These are phyloP conservation scores for Tenthredo notha DNA, from an alignment of 2,888 invertebrate species.

Conservation along the genomic window DNA sequence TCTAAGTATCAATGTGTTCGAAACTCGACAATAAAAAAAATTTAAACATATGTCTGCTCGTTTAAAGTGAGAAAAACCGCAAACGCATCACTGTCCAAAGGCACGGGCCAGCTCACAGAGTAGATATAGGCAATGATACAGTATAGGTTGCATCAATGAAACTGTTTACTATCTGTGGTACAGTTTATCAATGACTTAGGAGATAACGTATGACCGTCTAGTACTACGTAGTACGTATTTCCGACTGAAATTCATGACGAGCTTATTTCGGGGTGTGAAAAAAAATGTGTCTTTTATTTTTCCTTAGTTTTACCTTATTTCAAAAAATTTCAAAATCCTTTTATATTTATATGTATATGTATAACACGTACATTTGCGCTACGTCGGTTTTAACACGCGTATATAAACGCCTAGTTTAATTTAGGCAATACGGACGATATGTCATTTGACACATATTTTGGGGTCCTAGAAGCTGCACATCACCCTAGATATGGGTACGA, in stretches of 20 bases:
- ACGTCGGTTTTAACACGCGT: background rate
- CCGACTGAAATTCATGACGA: background rate
- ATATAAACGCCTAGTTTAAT: slow-evolving; percentile 16
- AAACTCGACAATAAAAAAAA: background rate
- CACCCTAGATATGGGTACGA: background rate
- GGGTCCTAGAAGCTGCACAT: slow-evolving; percentile 8
- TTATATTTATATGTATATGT: background rate
- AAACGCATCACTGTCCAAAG: background rate
- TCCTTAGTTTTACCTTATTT: background rate
- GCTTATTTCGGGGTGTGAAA: background rate
- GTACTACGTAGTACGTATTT: background rate
- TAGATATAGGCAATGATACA: background rate
- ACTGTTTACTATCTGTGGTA: slow-evolving; percentile 62
- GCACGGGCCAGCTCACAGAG: background rate
- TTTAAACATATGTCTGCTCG: background rate
- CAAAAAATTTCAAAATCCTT: background rate
- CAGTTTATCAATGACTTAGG: slow-evolving; percentile 39
- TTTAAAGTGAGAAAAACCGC: background rate
- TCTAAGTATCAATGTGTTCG: background rate
- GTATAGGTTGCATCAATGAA: slow-evolving; percentile 62
- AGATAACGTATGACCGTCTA: slow-evolving; percentile 16
- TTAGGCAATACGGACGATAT: background rate
- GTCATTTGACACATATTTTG: background rate
- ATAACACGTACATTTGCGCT: background rate
- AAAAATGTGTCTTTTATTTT: background rate